Evolutionary conservation across 2,797 vertebrate species (phyloP).

Genomic region (Glossophaga mutica): DNA sequence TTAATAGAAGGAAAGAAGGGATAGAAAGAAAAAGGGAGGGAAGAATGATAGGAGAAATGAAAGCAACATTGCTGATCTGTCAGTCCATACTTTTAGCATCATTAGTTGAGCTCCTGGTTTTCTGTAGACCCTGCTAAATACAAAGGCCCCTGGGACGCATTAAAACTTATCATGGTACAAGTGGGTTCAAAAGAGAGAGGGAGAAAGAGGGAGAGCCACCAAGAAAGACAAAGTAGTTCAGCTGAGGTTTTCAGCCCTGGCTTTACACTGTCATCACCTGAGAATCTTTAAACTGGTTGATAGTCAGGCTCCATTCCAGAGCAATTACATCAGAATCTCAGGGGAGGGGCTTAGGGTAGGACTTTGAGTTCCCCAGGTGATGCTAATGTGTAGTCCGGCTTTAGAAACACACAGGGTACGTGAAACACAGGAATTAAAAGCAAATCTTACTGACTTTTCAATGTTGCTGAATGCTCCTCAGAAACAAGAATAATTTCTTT

Average conservation of each 20-base stretch:
- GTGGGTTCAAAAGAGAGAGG: neutral
- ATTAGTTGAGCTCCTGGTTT: neutral
- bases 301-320: neutral
- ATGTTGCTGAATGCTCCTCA: neutral
- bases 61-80: neutral
- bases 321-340: neutral
- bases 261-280: neutral
- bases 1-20: neutral
- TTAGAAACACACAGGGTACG: neutral
- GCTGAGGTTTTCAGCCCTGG: neutral
- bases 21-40: neutral
- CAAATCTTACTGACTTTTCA: neutral
- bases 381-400: neutral
- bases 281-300: neutral
- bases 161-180: neutral
- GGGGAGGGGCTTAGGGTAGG: fast-evolving
- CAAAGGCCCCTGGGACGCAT: neutral
- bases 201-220: neutral
- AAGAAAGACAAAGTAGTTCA: neutral
- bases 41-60: neutral
- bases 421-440: neutral
- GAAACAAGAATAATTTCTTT: neutral
- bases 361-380: neutral
- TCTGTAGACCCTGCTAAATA: neutral
- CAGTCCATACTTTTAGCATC: neutral